Conservation (phyloP, 2,888 invertebrate species). For the Ormia ochracea region DNA sequence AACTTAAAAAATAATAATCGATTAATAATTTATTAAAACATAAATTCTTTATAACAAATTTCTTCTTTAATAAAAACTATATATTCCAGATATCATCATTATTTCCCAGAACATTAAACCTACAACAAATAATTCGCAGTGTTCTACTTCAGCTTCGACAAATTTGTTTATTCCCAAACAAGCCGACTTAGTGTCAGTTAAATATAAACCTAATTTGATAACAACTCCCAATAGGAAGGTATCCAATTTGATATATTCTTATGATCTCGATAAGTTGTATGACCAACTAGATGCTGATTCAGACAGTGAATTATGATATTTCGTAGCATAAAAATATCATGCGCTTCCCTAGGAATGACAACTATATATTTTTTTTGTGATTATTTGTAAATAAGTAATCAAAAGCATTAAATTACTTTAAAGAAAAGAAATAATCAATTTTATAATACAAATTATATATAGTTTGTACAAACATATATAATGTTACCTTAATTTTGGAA, state of each 20-base stretch:
- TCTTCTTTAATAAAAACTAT: too few relatives aligned
- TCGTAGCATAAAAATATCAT: slow-evolving; percentile 37
- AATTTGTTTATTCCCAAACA: not conserved
- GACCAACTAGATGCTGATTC: slow-evolving; percentile 67
- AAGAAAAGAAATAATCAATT: too few relatives aligned
- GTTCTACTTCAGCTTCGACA: not conserved
- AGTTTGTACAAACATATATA: too few relatives aligned
- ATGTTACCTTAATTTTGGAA: too few relatives aligned
- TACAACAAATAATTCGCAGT: not conserved
- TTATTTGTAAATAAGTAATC: too few relatives aligned
- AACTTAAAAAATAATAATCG: not conserved
- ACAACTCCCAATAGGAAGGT: not conserved
- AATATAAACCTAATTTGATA: slow-evolving; percentile 15
- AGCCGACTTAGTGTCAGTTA: not conserved
- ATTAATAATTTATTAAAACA: not conserved
- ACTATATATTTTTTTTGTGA: not conserved
- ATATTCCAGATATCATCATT: slow-evolving; percentile 61
- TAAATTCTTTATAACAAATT: not conserved
- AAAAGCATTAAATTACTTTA: too few relatives aligned
- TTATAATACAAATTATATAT: too few relatives aligned
- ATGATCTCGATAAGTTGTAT: slow-evolving; percentile 66
- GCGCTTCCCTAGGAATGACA: not conserved
- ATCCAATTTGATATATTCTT: slow-evolving; percentile 30
- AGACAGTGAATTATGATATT: slow-evolving; percentile 65
- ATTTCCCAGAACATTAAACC: slow-evolving; percentile 19